These are phyloP conservation scores for Plutomurus gul DNA, from an alignment of 1,140 invertebrate genomes.

Conservation along the genomic window DNA sequence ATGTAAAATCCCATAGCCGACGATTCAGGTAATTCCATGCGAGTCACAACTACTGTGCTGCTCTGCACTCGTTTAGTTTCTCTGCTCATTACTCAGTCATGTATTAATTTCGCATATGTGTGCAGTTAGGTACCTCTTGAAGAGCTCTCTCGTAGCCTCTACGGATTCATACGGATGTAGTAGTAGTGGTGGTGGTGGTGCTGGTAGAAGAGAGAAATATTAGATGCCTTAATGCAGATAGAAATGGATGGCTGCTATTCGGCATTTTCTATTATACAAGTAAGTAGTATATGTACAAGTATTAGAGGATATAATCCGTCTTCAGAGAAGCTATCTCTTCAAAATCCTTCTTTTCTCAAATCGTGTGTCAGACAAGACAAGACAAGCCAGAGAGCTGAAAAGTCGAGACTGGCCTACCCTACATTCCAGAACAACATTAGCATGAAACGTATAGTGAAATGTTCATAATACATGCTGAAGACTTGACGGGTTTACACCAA, in stretches of 20 bases:
- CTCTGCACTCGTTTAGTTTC: not conserved
- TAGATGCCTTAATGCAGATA: too few relatives aligned
- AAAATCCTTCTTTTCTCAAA: not conserved
- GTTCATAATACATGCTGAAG: not conserved
- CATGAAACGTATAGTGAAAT: not conserved
- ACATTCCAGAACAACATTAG: not conserved
- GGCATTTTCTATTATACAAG: too few relatives aligned
- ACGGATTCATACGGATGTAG: too few relatives aligned
- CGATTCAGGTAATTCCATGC: conserved; percentile 12
- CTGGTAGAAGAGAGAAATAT: too few relatives aligned
- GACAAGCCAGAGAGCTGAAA: not conserved
- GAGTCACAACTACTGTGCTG: not conserved
- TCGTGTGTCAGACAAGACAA: not conserved
- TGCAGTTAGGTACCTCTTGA: not conserved
- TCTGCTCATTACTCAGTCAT: not conserved
- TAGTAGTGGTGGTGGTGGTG: too few relatives aligned
- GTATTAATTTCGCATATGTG: conserved; percentile 11
- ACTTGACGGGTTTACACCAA: not conserved
- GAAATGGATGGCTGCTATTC: not conserved
- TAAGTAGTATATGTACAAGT: not conserved
- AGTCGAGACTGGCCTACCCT: not conserved
- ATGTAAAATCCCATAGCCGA: conserved; percentile 20
- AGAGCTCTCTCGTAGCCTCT: too few relatives aligned
- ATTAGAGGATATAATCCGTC: conserved; percentile 2
- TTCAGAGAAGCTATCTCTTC: not conserved